Base-by-base conservation (phyloP, 2,888 invertebrate species). In the Drosophila dives region DNA sequence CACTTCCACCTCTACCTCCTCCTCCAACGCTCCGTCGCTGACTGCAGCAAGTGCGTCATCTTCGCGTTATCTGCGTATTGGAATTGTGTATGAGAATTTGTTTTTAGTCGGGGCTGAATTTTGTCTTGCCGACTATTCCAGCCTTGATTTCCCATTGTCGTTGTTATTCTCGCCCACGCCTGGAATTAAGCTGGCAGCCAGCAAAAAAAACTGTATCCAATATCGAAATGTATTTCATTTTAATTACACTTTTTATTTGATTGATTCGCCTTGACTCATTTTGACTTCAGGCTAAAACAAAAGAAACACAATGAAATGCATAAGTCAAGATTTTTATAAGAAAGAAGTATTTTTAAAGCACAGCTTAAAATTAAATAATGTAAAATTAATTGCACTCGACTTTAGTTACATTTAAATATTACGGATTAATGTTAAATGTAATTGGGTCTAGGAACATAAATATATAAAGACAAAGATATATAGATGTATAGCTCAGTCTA, bases 101-200 rank as follows among this genome's bases (percentile, higher is more conserved):
- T 33, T 33, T 70, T 66, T 59, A 45, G 66, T 72, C 68, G 78
- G 68, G 77, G 81, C 77, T 77, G 78, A 62, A 66, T 64, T 80
- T 65, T 79, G 69, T 73, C 81, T 77, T 81, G 69, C 55, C 63
- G 65, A 64, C 64, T 40, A 23, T 45, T 45, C 45, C 45, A 23
- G 51, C 63, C 5, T 64, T 65, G 36, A 20, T 8, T 62, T 65
- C 29, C 17, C 70, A 72, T 67, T 80, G 45, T 15, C 45, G 45
- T 45, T 23, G 63, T 70, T 75, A 77, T 59, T 69, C 61, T 63
- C 49, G 17, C 63, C 63, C 53, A 66, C 83, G 67, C 70, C 71
- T 67, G 42, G 49, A 60, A 58, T 54, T 45, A 5, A 50, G 36
- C 50, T 32, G 26, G 26, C 48, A 77, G 56, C 40, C 42, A 51